A percentile compares a stretch with the other conserved stretches of the same genome.
phyloP scores from a whole-genome alignment of 1,140 invertebrate genomes.

The Akabosia matsudoensis region DNA sequence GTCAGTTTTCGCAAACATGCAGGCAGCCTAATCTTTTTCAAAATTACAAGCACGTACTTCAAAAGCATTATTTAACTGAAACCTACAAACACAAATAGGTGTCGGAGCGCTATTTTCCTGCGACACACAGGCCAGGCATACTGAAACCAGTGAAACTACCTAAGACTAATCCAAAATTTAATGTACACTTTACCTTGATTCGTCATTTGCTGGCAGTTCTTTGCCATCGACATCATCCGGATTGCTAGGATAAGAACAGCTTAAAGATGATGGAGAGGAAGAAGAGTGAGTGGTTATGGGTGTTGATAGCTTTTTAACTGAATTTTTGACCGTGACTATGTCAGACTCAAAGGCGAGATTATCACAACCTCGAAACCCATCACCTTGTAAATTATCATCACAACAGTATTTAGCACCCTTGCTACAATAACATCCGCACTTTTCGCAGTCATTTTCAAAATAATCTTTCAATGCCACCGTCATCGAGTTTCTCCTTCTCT shows the following conservation, averaged over 20 bases:
- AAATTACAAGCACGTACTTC: too few relatives aligned
- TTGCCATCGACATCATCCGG: too few relatives aligned
- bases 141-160: too few relatives aligned
- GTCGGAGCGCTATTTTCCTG: too few relatives aligned
- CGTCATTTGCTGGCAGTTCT: too few relatives aligned
- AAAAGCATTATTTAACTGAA: too few relatives aligned
- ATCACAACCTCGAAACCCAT: not conserved
- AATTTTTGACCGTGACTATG: not conserved
- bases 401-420: not conserved
- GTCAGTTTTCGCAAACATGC: too few relatives aligned
- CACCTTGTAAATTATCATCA: not conserved
- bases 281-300: not conserved
- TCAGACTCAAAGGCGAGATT: constrained; percentile 15
- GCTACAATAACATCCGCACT: not conserved
- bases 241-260: not conserved
- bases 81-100: too few relatives aligned
- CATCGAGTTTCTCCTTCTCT: not conserved
- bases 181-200: too few relatives aligned
- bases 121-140: too few relatives aligned
- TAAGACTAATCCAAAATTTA: too few relatives aligned
- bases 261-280: not conserved
- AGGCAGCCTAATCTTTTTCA: too few relatives aligned
- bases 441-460: not conserved
- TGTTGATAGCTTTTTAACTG: not conserved
- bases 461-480: not conserved